Evolutionary conservation across 92 coral and sea anemone species (phyloP), one percentile per base, ranked within the genome.

Genomic region (Muricea muricata): DNA sequence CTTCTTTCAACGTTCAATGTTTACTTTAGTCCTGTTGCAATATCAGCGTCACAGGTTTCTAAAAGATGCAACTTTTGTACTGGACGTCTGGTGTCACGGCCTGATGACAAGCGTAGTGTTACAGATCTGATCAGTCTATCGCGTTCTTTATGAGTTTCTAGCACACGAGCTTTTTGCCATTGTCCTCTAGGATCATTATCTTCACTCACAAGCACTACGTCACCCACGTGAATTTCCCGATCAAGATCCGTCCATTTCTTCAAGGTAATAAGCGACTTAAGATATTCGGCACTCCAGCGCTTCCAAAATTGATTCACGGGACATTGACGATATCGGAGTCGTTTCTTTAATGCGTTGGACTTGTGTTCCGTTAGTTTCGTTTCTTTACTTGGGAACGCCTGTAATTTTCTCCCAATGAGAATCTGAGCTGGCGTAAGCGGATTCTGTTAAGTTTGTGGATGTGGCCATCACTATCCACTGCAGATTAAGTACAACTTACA

Each of bases 211-310:
- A 87, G 87, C 23, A 81, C 90, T 57, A 87, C 52, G 46, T 87
- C 90, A 56, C 90, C 87, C 47, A 48, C 48, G 6, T 73, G 30
- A 1, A 79, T 33, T 33, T 78, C n/a, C 21, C 47, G 78, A 78
- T 70, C 79, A 41, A 63, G 20, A 0, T 47, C 46, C 6, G 6
- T 23, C 89, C 89, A 78, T 68, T 79, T 86, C 69, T 79, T 79
- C 63, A 86, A 45, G 17, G 78, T 50, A 17, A 37, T 85, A 24
- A 85, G 60, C 13, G 84, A 85, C 58, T 75, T 85, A 37, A 86
- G 58, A 47, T 86, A 86, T 23, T 79, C 90, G 15, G 85, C 72
- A 86, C 34, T 54, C 86, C 86, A 86, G 30, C 90, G 37, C 40
- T 54, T 68, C 86, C 90, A 86, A 57, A 86, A 86, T 66, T 61